These are phyloP conservation scores for Arvicanthis niloticus DNA, from an alignment of 2,113 vertebrate species.

Conservation along the genomic window DNA sequence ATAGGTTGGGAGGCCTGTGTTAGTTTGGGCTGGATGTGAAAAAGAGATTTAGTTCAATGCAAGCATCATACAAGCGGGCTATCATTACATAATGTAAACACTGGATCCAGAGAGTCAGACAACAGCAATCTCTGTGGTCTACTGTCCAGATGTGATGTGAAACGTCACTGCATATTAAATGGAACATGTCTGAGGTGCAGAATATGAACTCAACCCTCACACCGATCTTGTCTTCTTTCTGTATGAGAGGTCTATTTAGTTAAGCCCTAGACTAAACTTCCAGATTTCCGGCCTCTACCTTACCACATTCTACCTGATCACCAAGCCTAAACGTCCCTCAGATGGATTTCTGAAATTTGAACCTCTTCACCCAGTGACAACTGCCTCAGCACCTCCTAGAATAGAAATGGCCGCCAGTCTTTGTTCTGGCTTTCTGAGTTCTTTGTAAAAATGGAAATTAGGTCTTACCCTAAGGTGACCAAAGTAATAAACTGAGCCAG, in stretches of 20 bases:
- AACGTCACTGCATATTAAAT: conserved; percentile 3
- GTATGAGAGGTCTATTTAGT: not conserved
- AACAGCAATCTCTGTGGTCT: not conserved
- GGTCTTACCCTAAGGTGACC: not conserved
- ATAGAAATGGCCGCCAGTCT: not conserved
- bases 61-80: not conserved
- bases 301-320: not conserved
- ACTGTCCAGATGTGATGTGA: not conserved
- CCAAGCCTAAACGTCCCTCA: not conserved
- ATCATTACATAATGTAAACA: not conserved
- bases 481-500: not conserved
- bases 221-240: not conserved
- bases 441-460: conserved; percentile 36
- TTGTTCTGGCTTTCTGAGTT: conserved; percentile 11
- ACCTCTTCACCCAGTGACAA: not conserved
- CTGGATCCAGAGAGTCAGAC: not conserved
- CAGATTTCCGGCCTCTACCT: not conserved
- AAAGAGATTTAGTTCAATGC: not conserved
- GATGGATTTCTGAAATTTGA: conserved; percentile 1
- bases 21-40: not conserved
- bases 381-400: not conserved
- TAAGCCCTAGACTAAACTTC: not conserved
- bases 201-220: not conserved
- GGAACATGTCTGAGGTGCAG: not conserved
- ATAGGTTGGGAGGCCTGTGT: not conserved